These are phyloP conservation scores for Muntiacus muntjak DNA, from an alignment of 2,113 vertebrate species.

Conservation along the genomic window DNA sequence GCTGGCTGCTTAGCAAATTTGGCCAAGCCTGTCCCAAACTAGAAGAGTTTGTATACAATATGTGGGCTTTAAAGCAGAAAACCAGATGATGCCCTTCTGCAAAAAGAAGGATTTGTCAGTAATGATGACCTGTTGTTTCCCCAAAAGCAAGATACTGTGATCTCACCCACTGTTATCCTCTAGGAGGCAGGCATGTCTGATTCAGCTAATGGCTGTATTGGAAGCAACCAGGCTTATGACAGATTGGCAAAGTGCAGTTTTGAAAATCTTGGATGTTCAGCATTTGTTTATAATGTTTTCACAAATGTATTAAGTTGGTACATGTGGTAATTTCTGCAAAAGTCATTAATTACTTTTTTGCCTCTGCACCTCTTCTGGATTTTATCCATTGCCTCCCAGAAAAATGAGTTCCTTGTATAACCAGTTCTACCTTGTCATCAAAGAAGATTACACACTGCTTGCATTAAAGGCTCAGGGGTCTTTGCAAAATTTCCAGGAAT, in stretches of 20 bases:
- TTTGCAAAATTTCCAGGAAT: neutral
- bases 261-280: neutral
- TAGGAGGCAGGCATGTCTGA: neutral
- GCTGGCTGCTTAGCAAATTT: constrained; percentile 40
- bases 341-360: neutral
- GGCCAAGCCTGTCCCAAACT: constrained; percentile 29
- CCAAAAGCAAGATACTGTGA: neutral
- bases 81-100: constrained; percentile 22
- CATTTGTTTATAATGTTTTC: constrained; percentile 20
- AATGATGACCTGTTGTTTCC: neutral
- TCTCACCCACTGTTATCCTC: neutral
- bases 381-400: neutral
- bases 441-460: neutral
- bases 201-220: neutral
- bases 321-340: neutral
- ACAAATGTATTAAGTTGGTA: neutral
- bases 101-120: neutral
- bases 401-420: neutral
- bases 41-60: constrained; percentile 47
- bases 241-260: neutral
- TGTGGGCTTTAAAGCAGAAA: neutral
- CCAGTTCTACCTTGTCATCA: neutral
- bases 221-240: neutral
- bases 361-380: neutral
- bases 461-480: neutral